A percentile compares a stretch with the other conserved stretches of the same genome.
phyloP scores from a whole-genome alignment of 1,140 invertebrate genomes.

The Scaptomyza montana region DNA sequence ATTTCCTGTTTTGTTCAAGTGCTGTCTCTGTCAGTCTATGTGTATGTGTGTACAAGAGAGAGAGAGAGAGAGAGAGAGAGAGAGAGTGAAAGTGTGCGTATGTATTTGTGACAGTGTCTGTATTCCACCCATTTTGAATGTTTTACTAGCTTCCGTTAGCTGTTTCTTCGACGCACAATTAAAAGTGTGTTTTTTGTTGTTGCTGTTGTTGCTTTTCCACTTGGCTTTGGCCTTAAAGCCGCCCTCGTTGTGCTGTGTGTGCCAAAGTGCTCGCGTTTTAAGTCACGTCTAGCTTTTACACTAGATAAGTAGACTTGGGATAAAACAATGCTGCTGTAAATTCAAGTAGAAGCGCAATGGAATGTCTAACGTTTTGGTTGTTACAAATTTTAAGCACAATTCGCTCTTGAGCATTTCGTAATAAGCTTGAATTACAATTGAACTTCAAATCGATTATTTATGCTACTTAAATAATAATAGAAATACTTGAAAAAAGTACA shows the following conservation, averaged over 20 bases:
- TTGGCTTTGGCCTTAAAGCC: slow-evolving; percentile 64
- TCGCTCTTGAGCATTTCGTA: too few relatives aligned
- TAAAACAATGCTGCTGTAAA: neutral
- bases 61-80: too few relatives aligned
- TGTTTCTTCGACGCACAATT: slow-evolving; percentile 44
- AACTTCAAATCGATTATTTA: too few relatives aligned
- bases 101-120: slow-evolving; percentile 38
- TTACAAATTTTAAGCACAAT: too few relatives aligned
- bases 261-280: slow-evolving; percentile 46
- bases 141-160: slow-evolving; percentile 67
- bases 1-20: slow-evolving; percentile 65
- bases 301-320: neutral
- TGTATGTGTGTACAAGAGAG: neutral
- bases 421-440: too few relatives aligned
- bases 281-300: slow-evolving; percentile 1
- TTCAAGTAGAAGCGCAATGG: too few relatives aligned
- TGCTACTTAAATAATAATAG: too few relatives aligned
- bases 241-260: slow-evolving; percentile 27
- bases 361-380: too few relatives aligned
- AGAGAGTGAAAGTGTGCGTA: neutral
- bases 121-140: slow-evolving; percentile 49
- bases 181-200: slow-evolving; percentile 34
- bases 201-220: slow-evolving; percentile 37
- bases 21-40: slow-evolving; percentile 11
- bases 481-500: too few relatives aligned